Evolutionary conservation across 64 coral and sea anemone genomes (phyloP).

Genomic region (Acropora yongei): DNA sequence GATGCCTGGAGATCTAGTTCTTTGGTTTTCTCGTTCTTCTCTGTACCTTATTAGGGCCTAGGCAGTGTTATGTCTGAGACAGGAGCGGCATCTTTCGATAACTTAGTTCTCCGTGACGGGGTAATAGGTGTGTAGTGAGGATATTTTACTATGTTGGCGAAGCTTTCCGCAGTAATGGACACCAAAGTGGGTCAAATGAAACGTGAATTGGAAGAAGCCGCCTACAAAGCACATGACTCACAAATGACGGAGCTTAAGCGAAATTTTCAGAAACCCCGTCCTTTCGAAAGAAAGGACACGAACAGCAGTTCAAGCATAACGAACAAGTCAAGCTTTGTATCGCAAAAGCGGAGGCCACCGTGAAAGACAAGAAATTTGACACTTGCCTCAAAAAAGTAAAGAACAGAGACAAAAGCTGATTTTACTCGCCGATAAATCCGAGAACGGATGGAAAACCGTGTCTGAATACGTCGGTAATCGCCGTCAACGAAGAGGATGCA

Average conservation of each 20-base stretch:
- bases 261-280: not conserved
- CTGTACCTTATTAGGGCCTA: too few relatives aligned
- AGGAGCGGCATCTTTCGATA: too few relatives aligned
- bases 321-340: not conserved
- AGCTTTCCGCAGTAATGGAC: too few relatives aligned
- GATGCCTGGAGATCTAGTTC: too few relatives aligned
- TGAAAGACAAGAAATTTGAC: not conserved
- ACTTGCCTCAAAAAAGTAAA: not conserved
- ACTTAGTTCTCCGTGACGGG: too few relatives aligned
- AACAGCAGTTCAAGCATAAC: not conserved
- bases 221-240: not conserved
- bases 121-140: too few relatives aligned
- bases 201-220: not conserved
- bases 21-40: too few relatives aligned
- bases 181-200: not conserved
- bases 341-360: not conserved
- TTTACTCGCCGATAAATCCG: not conserved
- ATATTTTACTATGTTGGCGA: too few relatives aligned
- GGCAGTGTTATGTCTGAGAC: too few relatives aligned
- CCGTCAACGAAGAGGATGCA: slow-evolving; percentile 28
- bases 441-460: not conserved
- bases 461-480: not conserved
- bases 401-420: not conserved
- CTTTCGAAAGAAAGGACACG: slow-evolving; percentile 21
- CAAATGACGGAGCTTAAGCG: slow-evolving; percentile 2